Conservation (phyloP, 2,888 invertebrate genomes). For the Molorchus minor region DNA sequence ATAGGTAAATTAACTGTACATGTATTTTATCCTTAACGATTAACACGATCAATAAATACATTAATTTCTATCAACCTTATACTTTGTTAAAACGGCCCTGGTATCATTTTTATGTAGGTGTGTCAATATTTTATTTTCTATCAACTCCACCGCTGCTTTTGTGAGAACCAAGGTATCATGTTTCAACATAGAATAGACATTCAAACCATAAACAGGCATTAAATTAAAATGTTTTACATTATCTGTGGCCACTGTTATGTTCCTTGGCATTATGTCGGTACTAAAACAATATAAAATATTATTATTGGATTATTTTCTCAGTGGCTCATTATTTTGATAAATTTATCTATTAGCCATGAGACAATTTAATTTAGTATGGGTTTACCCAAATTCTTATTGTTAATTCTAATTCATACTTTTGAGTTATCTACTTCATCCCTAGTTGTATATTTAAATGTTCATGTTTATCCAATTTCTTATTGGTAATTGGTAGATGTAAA, state of each 20-base stretch:
- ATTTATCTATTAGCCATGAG: too few relatives aligned
- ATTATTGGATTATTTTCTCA: too few relatives aligned
- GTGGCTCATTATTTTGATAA: too few relatives aligned
- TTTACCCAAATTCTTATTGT: too few relatives aligned
- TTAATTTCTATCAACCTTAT: slow-evolving; percentile 70
- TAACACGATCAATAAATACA: slow-evolving; percentile 20
- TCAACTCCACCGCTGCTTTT: slow-evolving; percentile 80
- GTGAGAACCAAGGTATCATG: slow-evolving; percentile 93
- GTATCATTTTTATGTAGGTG: slow-evolving; percentile 73
- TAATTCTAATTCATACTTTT: too few relatives aligned
- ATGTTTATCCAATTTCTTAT: too few relatives aligned
- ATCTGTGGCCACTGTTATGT: slow-evolving; percentile 85
- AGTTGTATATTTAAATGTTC: background rate
- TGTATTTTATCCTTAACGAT: too few relatives aligned
- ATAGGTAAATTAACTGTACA: too few relatives aligned
- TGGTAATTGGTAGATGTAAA: too few relatives aligned
- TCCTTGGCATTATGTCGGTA: slow-evolving; percentile 85
- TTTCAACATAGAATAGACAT: slow-evolving; percentile 97
- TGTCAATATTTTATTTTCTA: slow-evolving; percentile 81
- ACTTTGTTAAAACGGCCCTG: slow-evolving; percentile 62
- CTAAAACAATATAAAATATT: slow-evolving; percentile 67
- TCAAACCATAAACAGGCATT: slow-evolving; percentile 96
- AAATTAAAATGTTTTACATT: slow-evolving; percentile 84
- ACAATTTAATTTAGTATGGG: too few relatives aligned
- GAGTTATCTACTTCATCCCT: too few relatives aligned